Evolutionary conservation across 2,113 vertebrate species (phyloP).

Genomic region (Ivindomyrus marchei): DNA sequence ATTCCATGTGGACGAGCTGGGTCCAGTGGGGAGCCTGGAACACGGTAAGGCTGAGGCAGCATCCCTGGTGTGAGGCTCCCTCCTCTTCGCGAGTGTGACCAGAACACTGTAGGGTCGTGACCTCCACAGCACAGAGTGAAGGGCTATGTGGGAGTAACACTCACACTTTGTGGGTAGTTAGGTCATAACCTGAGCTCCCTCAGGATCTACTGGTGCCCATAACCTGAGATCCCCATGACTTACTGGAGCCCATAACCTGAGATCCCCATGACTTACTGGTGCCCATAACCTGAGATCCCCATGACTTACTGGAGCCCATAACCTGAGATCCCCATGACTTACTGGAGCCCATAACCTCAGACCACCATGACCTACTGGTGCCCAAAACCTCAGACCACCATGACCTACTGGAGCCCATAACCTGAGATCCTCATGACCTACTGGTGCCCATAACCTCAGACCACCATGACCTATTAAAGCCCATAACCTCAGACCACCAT

Average conservation of each 20-base stretch:
- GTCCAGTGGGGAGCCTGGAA: neutral
- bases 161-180: neutral
- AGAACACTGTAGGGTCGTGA: neutral
- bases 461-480: no score
- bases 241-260: neutral
- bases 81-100: neutral
- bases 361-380: no score
- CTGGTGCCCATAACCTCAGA: no score
- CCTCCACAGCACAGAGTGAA: neutral
- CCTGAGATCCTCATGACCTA: no score
- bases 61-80: neutral
- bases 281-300: neutral
- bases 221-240: neutral
- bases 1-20: slow-evolving; percentile 16
- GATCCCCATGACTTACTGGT: neutral
- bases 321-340: neutral
- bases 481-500: no score
- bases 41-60: neutral
- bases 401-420: no score
- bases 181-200: neutral
- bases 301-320: neutral
- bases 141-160: neutral
- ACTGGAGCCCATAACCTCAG: no score
- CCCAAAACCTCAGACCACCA: no score
- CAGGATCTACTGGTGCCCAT: no score